Evolutionary conservation across 2,797 vertebrate genomes (phyloP).

Genomic region (Alosa sapidissima): DNA sequence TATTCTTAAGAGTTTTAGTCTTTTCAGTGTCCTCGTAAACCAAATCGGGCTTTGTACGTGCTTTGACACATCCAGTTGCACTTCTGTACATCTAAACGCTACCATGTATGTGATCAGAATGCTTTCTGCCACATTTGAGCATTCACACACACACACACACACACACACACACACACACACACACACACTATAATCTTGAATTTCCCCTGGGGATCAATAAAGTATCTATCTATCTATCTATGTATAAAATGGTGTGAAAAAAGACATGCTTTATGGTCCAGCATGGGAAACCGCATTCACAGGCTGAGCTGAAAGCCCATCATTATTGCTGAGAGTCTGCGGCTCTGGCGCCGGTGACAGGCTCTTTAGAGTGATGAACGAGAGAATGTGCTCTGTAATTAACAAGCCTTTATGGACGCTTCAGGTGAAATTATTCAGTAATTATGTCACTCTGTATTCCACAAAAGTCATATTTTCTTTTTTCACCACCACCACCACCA

Average conservation of each 20-base stretch:
- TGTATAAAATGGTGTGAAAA: too few relatives aligned
- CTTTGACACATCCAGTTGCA: neutral
- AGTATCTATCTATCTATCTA: too few relatives aligned
- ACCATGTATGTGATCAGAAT: neutral
- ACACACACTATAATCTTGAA: too few relatives aligned
- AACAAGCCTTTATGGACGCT: slow-evolving; percentile 28
- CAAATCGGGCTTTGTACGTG: neutral
- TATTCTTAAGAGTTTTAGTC: neutral
- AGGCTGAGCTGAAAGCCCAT: neutral
- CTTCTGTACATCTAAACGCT: neutral
- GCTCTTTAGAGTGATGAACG: neutral
- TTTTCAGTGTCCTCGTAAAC: neutral
- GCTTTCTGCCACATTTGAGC: neutral
- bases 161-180: too few relatives aligned
- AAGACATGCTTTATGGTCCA: neutral
- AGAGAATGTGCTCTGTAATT: slow-evolving; percentile 24
- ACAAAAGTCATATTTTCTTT: neutral
- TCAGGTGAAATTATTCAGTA: slow-evolving; percentile 31
- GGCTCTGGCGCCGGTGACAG: neutral
- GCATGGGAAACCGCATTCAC: neutral
- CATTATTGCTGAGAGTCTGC: neutral
- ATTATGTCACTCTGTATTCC: slow-evolving; percentile 25
- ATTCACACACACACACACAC: too few relatives aligned
- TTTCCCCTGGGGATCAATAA: too few relatives aligned
- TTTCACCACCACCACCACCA: neutral